Conservation (phyloP, 2,797 vertebrate species). For the Sebastes dallii region DNA sequence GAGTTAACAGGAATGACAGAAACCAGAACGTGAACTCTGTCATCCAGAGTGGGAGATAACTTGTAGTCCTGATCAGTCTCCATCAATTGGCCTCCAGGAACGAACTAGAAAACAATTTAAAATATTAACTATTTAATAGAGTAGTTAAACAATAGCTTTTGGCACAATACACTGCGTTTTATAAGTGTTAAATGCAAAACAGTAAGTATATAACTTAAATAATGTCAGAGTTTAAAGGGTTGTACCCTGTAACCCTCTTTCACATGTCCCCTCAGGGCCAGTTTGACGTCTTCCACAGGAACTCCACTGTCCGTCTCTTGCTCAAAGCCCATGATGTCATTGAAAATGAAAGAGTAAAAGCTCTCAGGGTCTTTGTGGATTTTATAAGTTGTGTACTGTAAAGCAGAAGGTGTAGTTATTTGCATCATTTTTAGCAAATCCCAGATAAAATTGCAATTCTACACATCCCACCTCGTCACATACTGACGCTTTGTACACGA, state of each 20-base stretch:
- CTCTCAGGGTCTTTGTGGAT: neutral
- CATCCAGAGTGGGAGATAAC: neutral
- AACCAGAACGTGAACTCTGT: conserved; percentile 53
- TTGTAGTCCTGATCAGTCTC: neutral
- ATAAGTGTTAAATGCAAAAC: neutral
- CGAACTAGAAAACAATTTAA: conserved; percentile 34
- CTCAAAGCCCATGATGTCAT: conserved; percentile 55
- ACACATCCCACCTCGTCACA: no score
- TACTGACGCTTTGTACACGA: no score
- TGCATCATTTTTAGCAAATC: neutral
- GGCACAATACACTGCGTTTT: accelerated
- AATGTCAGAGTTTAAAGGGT: neutral
- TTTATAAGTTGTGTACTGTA: conserved; percentile 34
- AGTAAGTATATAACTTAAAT: neutral
- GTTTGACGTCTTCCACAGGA: conserved; percentile 25
- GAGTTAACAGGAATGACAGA: conserved; percentile 13
- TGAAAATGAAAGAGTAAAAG: conserved; percentile 40
- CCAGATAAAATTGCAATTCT: neutral
- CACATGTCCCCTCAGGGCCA: conserved; percentile 41
- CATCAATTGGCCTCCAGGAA: accelerated
- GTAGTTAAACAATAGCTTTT: no score
- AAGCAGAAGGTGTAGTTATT: neutral
- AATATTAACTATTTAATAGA: no score
- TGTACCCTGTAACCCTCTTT: conserved; percentile 41
- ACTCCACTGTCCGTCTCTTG: accelerated